Evolutionary conservation across 2,797 vertebrate species (phyloP).

Genomic region (Alfaro cultratus): DNA sequence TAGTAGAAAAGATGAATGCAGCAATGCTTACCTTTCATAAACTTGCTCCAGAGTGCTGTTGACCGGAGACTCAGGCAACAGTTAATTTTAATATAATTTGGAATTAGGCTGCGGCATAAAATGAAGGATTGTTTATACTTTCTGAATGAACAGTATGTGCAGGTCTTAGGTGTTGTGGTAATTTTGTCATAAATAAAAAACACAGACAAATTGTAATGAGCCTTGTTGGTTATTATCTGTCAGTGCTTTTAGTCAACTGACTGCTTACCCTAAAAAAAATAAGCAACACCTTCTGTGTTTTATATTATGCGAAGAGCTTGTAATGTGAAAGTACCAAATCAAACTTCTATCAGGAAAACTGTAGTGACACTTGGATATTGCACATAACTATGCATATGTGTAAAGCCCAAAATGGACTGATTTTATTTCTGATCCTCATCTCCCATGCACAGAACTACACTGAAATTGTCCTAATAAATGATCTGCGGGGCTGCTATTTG

Average conservation of each 20-base stretch:
- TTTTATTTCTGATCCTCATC: constrained; percentile 7
- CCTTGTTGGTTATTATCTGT: background rate
- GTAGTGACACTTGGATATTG: background rate
- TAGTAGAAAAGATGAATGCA: too few relatives aligned
- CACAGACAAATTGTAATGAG: background rate
- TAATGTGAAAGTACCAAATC: background rate
- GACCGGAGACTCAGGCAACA: too few relatives aligned
- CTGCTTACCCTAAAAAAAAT: background rate
- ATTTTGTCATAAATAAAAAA: background rate
- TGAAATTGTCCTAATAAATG: constrained; percentile 23
- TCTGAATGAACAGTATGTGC: background rate
- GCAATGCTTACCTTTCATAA: too few relatives aligned
- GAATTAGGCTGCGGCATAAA: too few relatives aligned
- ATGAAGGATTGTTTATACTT: too few relatives aligned
- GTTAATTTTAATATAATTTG: too few relatives aligned
- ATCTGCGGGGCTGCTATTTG: constrained; percentile 26
- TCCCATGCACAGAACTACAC: constrained; percentile 2
- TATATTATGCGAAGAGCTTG: background rate
- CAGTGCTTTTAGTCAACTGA: background rate
- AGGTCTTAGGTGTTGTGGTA: background rate
- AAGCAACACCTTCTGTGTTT: background rate
- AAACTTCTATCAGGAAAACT: background rate
- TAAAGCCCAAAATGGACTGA: background rate
- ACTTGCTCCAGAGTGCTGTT: too few relatives aligned
- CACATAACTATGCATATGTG: background rate